Percentiles rank a stretch among this genome's conserved stretches.
phyloP scores from a whole-genome alignment of 2,113 vertebrate species.

The Trochalopteron elliotii region DNA sequence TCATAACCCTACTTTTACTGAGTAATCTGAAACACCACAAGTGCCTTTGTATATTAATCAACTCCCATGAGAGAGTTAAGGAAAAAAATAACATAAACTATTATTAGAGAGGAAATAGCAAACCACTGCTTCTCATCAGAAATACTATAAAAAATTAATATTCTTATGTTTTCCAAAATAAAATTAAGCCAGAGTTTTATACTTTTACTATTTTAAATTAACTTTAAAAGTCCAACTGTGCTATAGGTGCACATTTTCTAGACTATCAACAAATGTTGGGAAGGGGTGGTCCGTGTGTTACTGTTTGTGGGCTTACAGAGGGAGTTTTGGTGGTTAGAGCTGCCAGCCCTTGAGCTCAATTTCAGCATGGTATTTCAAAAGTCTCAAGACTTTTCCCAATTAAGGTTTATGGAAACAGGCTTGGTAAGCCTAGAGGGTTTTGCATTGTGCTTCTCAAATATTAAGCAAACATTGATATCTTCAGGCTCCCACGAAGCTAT shows the following conservation, averaged over 20 bases:
- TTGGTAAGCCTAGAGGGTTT: slow-evolving; percentile 69
- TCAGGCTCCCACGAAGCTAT: slow-evolving; percentile 68
- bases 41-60: background rate
- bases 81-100: background rate
- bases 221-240: background rate
- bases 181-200: background rate
- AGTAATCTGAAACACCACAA: background rate
- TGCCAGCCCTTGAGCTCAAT: slow-evolving; percentile 32
- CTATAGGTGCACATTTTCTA: background rate
- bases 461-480: slow-evolving; percentile 71
- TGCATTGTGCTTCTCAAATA: slow-evolving; percentile 70
- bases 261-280: background rate
- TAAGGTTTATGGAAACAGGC: slow-evolving; percentile 72
- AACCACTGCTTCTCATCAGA: background rate
- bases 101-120: background rate
- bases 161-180: background rate
- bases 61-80: background rate
- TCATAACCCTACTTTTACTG: background rate
- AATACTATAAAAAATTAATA: background rate
- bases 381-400: slow-evolving; percentile 66
- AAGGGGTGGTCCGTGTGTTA: background rate
- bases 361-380: slow-evolving; percentile 69
- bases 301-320: background rate
- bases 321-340: slow-evolving; percentile 3
- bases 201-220: background rate